Percentiles rank a stretch among this genome's conserved stretches.
Conservation (phyloP, 1,140 invertebrate species). For the Drosophila serrata region DNA sequence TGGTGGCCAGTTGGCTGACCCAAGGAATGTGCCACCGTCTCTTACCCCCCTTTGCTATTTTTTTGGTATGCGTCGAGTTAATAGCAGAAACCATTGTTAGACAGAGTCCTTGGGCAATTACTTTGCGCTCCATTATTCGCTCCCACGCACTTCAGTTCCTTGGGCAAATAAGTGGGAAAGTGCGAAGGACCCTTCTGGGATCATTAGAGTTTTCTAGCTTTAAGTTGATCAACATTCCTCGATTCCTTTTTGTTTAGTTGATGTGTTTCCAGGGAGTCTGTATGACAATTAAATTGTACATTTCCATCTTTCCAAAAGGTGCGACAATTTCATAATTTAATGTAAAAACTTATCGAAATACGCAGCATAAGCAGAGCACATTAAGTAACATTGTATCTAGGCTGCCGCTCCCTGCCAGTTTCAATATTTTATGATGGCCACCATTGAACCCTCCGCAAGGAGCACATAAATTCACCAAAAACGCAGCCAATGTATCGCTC, state of each 20-base stretch:
- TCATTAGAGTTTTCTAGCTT: conserved; percentile 10
- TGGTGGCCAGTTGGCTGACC: conserved; percentile 42
- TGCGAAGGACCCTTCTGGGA: conserved; percentile 21
- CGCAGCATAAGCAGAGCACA: conserved; percentile 3
- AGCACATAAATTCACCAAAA: conserved; percentile 74
- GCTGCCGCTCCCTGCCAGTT: conserved; percentile 56
- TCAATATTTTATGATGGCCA: conserved; percentile 77
- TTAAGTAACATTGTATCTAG: conserved; percentile 34
- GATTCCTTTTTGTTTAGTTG: background rate
- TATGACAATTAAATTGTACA: too few relatives aligned
- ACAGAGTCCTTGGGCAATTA: conserved; percentile 59
- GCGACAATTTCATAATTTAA: background rate
- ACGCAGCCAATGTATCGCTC: conserved; percentile 67
- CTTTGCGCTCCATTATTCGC: conserved; percentile 62
- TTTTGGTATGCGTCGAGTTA: conserved; percentile 71
- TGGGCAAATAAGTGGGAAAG: conserved; percentile 6
- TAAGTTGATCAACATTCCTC: conserved; percentile 9
- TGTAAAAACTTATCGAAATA: background rate
- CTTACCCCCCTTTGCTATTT: conserved; percentile 26
- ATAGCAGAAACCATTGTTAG: conserved; percentile 66
- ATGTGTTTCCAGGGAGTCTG: background rate
- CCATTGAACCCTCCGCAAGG: conserved; percentile 69
- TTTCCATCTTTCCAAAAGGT: background rate
- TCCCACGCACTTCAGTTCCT: conserved; percentile 19
- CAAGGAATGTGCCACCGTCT: conserved; percentile 52